Evolutionary conservation across 2,888 invertebrate genomes (phyloP).

Genomic region (Andrena fulva): DNA sequence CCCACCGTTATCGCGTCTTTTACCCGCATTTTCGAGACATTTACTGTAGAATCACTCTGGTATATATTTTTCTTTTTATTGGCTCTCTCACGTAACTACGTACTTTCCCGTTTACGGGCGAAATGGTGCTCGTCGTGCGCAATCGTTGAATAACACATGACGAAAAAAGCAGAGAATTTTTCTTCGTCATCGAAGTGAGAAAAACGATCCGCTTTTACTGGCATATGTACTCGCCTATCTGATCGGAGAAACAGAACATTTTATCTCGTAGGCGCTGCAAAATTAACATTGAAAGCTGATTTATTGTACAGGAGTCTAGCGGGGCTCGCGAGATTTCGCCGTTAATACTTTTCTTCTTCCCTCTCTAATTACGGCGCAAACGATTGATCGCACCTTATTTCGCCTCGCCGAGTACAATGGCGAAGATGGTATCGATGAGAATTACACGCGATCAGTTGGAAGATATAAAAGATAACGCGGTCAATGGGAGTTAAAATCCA

Average conservation of each 20-base stretch:
- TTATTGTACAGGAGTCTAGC: too few relatives aligned
- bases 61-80: not conserved
- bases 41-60: not conserved
- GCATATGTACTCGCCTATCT: not conserved
- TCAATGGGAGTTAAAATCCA: too few relatives aligned
- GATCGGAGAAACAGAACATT: not conserved
- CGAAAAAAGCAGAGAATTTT: not conserved
- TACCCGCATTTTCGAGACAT: not conserved
- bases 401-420: not conserved
- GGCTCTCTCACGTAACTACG: not conserved
- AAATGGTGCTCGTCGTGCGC: constrained; percentile 14
- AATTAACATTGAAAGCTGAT: constrained; percentile 7
- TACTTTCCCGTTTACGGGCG: constrained; percentile 8
- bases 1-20: not conserved
- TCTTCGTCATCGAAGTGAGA: constrained; percentile 5
- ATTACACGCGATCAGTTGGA: not conserved
- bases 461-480: not conserved
- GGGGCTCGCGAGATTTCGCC: not conserved
- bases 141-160: constrained; percentile 19
- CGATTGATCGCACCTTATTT: not conserved
- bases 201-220: constrained; percentile 1
- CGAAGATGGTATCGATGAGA: not conserved
- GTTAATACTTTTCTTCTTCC: not conserved
- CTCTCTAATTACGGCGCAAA: not conserved
- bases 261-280: not conserved